These are phyloP conservation scores for Nesoenas mayeri DNA, from an alignment of 2,113 vertebrate species.

Conservation along the genomic window DNA sequence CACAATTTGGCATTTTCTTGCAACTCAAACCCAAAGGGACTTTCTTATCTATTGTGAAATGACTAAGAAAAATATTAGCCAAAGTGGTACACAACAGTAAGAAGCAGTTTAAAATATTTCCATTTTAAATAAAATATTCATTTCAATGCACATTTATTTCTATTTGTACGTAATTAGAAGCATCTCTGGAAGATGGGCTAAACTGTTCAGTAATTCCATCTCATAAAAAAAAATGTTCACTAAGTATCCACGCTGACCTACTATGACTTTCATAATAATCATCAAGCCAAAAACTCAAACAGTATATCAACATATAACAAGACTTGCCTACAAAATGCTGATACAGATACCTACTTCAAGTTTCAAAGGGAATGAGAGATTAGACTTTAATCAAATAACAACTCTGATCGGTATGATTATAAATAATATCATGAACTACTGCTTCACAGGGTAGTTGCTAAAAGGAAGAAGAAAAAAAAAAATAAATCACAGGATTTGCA, in stretches of 20 bases:
- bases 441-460: not conserved
- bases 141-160: not conserved
- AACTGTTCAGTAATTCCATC: not conserved
- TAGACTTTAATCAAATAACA: slow-evolving; percentile 22
- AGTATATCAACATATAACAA: not conserved
- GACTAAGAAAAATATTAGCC: not conserved
- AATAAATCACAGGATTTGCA: not conserved
- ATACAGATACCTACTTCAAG: not conserved
- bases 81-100: not conserved
- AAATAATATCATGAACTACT: slow-evolving; percentile 25
- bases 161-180: not conserved
- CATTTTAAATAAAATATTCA: not conserved
- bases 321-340: not conserved
- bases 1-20: not conserved
- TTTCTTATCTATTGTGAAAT: not conserved
- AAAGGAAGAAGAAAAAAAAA: not conserved
- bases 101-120: not conserved
- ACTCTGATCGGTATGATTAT: slow-evolving; percentile 7
- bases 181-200: not conserved
- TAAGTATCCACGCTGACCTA: not conserved
- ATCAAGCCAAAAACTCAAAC: slow-evolving; percentile 16
- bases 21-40: not conserved
- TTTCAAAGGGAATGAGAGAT: slow-evolving; percentile 45
- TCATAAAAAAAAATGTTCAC: not conserved
- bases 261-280: not conserved